Conservation (phyloP, 1,140 invertebrate species). For the Drosophila grimshawi region DNA sequence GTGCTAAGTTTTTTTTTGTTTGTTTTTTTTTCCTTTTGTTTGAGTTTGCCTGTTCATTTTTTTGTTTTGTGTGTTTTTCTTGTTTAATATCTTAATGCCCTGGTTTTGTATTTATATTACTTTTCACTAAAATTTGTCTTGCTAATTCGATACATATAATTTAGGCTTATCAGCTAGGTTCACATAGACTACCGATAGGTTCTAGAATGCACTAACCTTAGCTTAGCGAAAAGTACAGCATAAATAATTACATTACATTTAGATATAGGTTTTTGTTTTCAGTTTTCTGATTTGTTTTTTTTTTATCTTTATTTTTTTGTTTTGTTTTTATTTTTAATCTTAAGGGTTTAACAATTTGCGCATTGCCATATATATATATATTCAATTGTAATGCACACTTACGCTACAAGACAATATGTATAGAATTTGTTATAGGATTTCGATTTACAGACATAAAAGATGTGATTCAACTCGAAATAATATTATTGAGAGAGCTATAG, state of each 20-base stretch:
- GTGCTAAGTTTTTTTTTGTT: constrained; percentile 68
- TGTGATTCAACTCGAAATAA: constrained; percentile 27
- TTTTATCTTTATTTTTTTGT: background rate
- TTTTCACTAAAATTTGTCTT: constrained; percentile 79
- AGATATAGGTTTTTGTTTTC: constrained; percentile 43
- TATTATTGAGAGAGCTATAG: constrained; percentile 9
- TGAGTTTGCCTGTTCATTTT: constrained; percentile 15
- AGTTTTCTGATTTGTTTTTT: background rate
- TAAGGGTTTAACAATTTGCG: constrained; percentile 64
- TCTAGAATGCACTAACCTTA: constrained; percentile 84
- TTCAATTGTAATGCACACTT: constrained; percentile 39
- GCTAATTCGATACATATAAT: constrained; percentile 79
- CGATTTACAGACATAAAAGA: constrained; percentile 45
- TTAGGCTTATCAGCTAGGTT: constrained; percentile 74
- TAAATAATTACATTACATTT: constrained; percentile 83
- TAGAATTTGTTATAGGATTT: constrained; percentile 21
- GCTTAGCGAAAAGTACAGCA: constrained; percentile 82
- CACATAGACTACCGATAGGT: constrained; percentile 79
- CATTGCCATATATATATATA: constrained; percentile 55
- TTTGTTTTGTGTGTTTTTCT: constrained; percentile 18
- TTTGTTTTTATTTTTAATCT: constrained; percentile 34
- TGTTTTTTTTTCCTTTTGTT: constrained; percentile 40
- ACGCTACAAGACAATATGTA: constrained; percentile 40
- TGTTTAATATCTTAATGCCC: constrained; percentile 19
- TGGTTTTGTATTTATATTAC: constrained; percentile 39